Conservation (phyloP, 2,113 vertebrate species). For the Nicator chloris region DNA sequence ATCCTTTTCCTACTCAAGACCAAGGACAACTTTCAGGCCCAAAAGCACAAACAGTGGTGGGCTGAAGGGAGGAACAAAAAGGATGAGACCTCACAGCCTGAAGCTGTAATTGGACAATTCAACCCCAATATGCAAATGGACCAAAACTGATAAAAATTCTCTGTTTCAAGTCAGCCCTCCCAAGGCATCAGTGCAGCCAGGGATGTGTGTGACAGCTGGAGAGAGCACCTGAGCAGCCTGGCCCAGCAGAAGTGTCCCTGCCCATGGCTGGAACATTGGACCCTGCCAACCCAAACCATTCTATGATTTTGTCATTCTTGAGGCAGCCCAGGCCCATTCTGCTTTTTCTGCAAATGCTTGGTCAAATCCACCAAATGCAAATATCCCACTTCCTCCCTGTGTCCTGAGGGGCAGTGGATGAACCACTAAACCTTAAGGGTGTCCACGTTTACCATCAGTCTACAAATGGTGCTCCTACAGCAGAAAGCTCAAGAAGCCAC, state of each 20-base stretch:
- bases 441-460: not conserved
- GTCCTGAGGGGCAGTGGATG: not conserved
- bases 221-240: not conserved
- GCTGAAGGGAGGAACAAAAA: too few species aligned
- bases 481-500: not conserved
- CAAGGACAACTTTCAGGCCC: too few species aligned
- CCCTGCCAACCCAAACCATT: not conserved
- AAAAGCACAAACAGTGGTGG: too few species aligned
- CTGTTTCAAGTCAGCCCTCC: too few species aligned
- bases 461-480: not conserved
- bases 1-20: too few species aligned
- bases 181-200: not conserved
- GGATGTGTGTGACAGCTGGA: rapidly evolving
- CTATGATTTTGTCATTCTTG: not conserved
- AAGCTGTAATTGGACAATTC: too few species aligned
- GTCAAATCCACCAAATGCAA: not conserved
- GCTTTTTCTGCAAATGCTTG: not conserved
- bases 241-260: not conserved
- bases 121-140: too few species aligned
- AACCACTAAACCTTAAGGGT: not conserved
- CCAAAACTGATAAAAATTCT: too few species aligned
- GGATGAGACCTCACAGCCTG: too few species aligned
- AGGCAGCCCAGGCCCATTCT: not conserved
- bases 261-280: not conserved
- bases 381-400: not conserved